Conservation (phyloP, 1,140 invertebrate species). For the Sinella curviseta region DNA sequence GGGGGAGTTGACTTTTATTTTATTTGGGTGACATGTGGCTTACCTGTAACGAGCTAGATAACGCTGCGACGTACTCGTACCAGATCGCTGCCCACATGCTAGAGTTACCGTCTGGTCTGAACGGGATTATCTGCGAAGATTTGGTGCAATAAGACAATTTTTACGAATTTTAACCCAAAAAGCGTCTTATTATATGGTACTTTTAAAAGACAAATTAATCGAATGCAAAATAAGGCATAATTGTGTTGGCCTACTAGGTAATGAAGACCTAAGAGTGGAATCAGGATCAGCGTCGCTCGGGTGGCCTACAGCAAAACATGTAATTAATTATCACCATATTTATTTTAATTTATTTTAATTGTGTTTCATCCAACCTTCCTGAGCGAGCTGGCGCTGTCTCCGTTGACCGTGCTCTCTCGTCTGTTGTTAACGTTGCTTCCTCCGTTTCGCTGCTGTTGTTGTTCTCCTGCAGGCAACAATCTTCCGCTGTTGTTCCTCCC, state of each 20-base stretch:
- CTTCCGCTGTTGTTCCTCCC: constrained; percentile 55
- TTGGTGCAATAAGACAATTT: background rate
- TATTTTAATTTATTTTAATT: background rate
- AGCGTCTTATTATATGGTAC: too few relatives aligned
- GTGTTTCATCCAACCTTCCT: constrained; percentile 11
- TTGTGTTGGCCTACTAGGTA: constrained; percentile 58
- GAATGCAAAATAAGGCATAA: too few relatives aligned
- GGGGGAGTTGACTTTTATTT: background rate
- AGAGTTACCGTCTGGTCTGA: constrained; percentile 56
- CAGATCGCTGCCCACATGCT: constrained; percentile 65
- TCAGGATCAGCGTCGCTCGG: constrained; percentile 61
- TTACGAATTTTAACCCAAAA: constrained; percentile 25
- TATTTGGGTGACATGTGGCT: too few relatives aligned
- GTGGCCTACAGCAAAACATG: constrained; percentile 53
- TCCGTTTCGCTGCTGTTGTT: constrained; percentile 19
- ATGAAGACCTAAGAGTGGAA: constrained; percentile 63
- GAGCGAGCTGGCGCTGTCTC: background rate
- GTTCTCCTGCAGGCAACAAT: constrained; percentile 61
- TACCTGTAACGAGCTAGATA: constrained; percentile 86
- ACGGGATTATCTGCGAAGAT: constrained; percentile 59
- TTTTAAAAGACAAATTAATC: too few relatives aligned
- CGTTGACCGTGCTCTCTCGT: constrained; percentile 47
- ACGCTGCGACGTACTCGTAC: constrained; percentile 80
- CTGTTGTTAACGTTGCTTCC: background rate
- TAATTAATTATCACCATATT: too few relatives aligned